A percentile compares a stretch with the other conserved stretches of the same genome.
phyloP scores from a whole-genome alignment of 2,113 vertebrate species.

The Oryzias curvinotus region DNA sequence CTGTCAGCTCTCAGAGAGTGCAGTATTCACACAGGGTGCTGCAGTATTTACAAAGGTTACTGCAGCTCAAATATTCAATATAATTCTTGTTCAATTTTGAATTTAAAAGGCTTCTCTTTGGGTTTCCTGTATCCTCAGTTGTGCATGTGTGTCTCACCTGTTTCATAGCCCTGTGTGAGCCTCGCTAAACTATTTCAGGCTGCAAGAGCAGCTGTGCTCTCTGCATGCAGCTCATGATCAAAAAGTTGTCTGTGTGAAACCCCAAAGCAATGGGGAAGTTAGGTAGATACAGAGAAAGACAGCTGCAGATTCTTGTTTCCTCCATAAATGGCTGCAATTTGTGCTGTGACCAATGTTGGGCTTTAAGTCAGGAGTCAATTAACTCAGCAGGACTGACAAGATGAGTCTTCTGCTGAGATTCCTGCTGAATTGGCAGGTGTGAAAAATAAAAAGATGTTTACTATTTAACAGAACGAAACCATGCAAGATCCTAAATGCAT shows the following conservation, averaged over 20 bases:
- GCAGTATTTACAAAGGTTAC: neutral
- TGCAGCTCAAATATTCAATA: neutral
- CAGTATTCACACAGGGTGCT: neutral
- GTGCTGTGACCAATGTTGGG: constrained; percentile 8
- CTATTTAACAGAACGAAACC: too few species aligned
- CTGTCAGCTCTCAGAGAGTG: neutral
- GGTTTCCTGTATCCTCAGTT: neutral
- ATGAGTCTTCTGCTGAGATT: neutral
- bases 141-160: constrained; percentile 3
- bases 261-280: constrained; percentile 2
- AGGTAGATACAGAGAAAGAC: constrained; percentile 13
- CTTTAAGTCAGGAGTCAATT: constrained; percentile 5
- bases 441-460: too few species aligned
- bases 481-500: too few species aligned
- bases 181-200: constrained; percentile 9
- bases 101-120: neutral
- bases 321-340: constrained; percentile 14
- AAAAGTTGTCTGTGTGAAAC: constrained; percentile 8
- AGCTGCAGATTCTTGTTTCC: constrained; percentile 8
- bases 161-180: neutral
- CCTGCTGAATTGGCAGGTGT: neutral
- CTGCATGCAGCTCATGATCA: constrained; percentile 10
- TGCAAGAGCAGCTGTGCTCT: neutral
- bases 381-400: constrained; percentile 6
- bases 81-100: neutral